Evolutionary conservation across 2,113 vertebrate species (phyloP), one percentile per base, ranked within the genome.

Genomic region (Triplophysa tibetana): DNA sequence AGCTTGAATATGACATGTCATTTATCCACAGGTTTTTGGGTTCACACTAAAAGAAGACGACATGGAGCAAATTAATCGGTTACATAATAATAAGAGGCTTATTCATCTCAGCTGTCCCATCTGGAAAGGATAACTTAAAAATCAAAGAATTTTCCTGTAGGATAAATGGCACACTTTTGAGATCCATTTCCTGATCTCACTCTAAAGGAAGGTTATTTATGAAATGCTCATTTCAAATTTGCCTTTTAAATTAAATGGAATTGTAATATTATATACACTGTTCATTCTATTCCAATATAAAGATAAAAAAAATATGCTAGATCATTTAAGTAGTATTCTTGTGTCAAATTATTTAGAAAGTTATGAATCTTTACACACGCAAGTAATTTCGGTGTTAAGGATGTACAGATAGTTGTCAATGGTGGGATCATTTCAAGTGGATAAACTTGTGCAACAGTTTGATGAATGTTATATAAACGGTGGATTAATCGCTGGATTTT

Each of bases 41-140:
- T 88, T 86, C 75, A 80, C 21, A 2, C 79, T 88, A 8, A 38
- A 21, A 3, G 54, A 77, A 41, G 80, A 86, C 21, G 87, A 86
- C 58, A 81, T 87, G 82, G 56, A 75, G 5, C 29, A 0, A 1
- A 80, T 83, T 11, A 65, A 58, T 4, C 48, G 21, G 8, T 68
- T 88, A 9, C 66, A 84, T 64, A 26, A 56, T 13, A 38, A 84
- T 68, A 74, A 26, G 77, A 87, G 86, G 23, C 54, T 87, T 4
- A 75, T 88, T 70, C 81, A 84, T 50, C 80, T 87, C 69, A 81
- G 58, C 45, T 82, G 66, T 67, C 86, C 86, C 1, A 66, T 87
- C 21, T 88, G 87, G 87, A 87, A 83, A 79, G 79, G 78, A 54
- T 85, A 65, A 72, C 38, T 2, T 74, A 4, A 14, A 48, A 54